Base-by-base conservation (phyloP, 2,888 invertebrate genomes). In the Trilocha varians region DNA sequence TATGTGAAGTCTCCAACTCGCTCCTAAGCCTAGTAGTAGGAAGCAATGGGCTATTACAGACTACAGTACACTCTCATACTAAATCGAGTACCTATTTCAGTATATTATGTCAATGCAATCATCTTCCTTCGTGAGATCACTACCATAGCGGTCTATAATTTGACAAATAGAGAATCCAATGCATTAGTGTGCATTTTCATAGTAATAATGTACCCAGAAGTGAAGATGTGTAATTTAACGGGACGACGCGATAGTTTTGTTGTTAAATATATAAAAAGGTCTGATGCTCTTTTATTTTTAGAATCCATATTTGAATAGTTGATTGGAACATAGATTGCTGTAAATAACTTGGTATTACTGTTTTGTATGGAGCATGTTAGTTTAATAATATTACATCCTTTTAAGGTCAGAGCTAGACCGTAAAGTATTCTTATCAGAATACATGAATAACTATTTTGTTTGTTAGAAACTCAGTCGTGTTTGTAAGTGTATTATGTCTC, bases 121-220 rank as follows among this genome's bases (percentile, higher is more conserved):
- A 53, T 74, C 70, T 76, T 70, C 74, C 78, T 77, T 71, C 69
- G 70, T 72, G 63, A 71, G 67, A 79, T 77, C 66, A 65, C 66
- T 65, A 62, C 64, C 51, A 60, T 56, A 60, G 69, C 59, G 71
- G 74, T 59, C 73, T 84, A 74, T 84, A 84, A 84, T 85, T 85
- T 85, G 77, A 82, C 77, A 83, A 83, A 79, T 83, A 80, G 78
- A 80, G 79, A 84, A 83, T 83, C 69, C 79, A 82, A 78, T 83
- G 80, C 84, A 84, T 84, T 84, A 84, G 78, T 70, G 67, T 66
- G 74, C 76, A 71, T 80, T 84, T 78, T 70, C 70, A 67, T 55
- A 66, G 70, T 83, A 82, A 82, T 83, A 65, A 71, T 70, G 70
- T 70, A 75, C 78, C 65, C 60, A 62, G 62, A 70, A 50, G 57